phyloP scores from a whole-genome alignment of 2,797 vertebrate species.

The Cyclopterus lumpus region DNA sequence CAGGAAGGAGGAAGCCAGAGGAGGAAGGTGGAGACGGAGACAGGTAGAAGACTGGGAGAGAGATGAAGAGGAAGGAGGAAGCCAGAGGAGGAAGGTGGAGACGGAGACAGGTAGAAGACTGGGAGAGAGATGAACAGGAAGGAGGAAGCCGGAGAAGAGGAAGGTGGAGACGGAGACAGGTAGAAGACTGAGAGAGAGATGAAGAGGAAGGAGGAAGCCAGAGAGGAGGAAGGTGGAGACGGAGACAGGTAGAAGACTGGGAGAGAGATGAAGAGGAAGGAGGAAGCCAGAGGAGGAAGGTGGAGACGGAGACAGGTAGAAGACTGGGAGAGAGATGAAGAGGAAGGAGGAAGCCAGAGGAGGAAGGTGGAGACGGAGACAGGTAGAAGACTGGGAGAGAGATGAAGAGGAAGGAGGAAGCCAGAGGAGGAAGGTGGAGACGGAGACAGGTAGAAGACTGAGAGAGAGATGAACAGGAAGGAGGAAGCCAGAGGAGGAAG shows the following conservation, averaged over 20 bases:
- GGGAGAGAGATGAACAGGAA: too few species aligned
- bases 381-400: too few species aligned
- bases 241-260: too few species aligned
- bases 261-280: constrained; percentile 10
- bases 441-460: constrained; percentile 1
- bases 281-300: background rate
- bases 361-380: too few species aligned
- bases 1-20: too few species aligned
- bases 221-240: too few species aligned
- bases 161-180: background rate
- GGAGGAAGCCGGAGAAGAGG: background rate
- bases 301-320: constrained; percentile 4
- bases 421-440: background rate
- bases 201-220: background rate
- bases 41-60: constrained; percentile 1
- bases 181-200: constrained; percentile 9
- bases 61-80: background rate
- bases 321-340: too few species aligned
- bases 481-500: too few species aligned
- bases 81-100: too few species aligned
- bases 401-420: constrained; percentile 2
- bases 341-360: background rate
- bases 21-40: constrained; percentile 4
- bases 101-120: too few species aligned
- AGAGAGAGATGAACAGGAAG: too few species aligned